phyloP scores from a whole-genome alignment of 2,888 invertebrate species.

The Autographa pulchrina region DNA sequence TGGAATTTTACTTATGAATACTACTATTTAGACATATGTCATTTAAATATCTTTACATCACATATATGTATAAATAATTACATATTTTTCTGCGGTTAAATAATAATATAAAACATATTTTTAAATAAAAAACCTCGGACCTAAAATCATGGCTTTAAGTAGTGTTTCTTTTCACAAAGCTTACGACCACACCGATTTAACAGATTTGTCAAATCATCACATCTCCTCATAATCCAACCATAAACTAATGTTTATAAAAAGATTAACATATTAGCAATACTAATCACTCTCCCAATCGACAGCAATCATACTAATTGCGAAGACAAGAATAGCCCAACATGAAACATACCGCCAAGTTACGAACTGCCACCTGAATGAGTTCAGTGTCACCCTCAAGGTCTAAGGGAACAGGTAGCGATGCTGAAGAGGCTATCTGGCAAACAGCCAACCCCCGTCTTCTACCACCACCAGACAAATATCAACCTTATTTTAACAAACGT shows the following conservation, averaged over 20 bases:
- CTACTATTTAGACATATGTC: too few relatives aligned
- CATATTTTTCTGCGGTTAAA: too few relatives aligned
- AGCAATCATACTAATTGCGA: background rate
- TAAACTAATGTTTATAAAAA: background rate
- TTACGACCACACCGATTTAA: too few relatives aligned
- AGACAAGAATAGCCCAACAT: background rate
- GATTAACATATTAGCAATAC: background rate
- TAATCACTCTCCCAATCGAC: background rate
- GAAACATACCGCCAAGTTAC: background rate
- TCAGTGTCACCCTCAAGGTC: conserved; percentile 6
- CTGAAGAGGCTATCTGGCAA: conserved; percentile 5
- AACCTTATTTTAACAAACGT: background rate
- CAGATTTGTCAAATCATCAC: too few relatives aligned
- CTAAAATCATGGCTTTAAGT: too few relatives aligned
- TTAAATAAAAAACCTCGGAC: too few relatives aligned
- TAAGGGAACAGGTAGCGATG: conserved; percentile 6
- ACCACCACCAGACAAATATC: background rate
- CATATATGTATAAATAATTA: too few relatives aligned
- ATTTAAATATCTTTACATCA: too few relatives aligned
- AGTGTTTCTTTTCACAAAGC: too few relatives aligned
- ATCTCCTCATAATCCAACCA: too few relatives aligned
- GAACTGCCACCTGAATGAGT: conserved; percentile 13
- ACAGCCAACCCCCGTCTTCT: background rate
- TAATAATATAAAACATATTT: too few relatives aligned
- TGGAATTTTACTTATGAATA: too few relatives aligned